Evolutionary conservation across 2,888 invertebrate species (phyloP), one percentile per base, ranked within the genome.

Genomic region (Athalia cordata): DNA sequence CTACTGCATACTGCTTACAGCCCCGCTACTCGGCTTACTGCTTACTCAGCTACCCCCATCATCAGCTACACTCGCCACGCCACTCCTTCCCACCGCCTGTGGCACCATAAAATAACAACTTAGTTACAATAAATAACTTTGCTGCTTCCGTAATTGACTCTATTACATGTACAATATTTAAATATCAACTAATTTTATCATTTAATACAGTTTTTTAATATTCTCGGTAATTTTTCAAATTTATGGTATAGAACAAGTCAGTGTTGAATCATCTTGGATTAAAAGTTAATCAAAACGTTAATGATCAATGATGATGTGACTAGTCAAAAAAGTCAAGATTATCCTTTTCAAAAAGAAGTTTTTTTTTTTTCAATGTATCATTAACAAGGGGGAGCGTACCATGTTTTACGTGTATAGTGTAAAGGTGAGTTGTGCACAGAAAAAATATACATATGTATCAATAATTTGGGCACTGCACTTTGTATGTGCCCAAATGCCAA

Each of bases 61-160:
- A 88, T 88, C 89, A 84, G 88, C 88, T 87, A 89, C 88, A 88
- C 86, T 88, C 89, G 88, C 87, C 87, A 86, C 87, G 88, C 89
- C 89, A 89, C 89, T 87, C 89, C 89, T 86, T 88, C 86, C 87
- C 89, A 89, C 90, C 89, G 89, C 90, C 90, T 90, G 90, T 90
- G 90, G 90, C 90, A 90, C 90, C 90, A 90, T 88, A 90, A 90
- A 90, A 90, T 90, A 84, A 89, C 85, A 90, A 89, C 89, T 89
- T 89, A 89, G 87, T 87, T 88, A 87, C 82, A 84, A 84, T 81
- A 82, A 82, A 84, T 82, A 82, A 85, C 84, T 83, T 80, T 83
- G 82, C 83, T 79, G 81, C 79, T 87, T 84, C 87, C 87, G 83
- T 82, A 84, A 85, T 52, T 75, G 59, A 72, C 72, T 72, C 47